These are phyloP conservation scores for Drosophila histrio DNA, from an alignment of 2,888 invertebrate genomes.

Conservation along the genomic window DNA sequence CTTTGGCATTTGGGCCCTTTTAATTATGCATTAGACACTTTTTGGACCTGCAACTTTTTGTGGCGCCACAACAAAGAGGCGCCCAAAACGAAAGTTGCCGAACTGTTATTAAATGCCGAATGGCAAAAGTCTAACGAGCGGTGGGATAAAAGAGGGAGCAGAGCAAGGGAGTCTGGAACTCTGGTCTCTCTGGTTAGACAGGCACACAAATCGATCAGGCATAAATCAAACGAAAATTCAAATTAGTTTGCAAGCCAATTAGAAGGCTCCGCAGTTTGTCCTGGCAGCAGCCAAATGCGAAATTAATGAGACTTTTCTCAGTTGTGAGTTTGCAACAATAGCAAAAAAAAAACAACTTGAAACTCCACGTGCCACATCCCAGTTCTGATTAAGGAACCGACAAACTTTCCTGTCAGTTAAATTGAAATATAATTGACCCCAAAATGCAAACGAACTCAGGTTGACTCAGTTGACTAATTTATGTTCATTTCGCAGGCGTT, in stretches of 20 bases:
- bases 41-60: constrained; percentile 26
- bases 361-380: not conserved
- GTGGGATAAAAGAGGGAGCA: too few species aligned
- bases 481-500: constrained; percentile 61
- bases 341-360: not conserved
- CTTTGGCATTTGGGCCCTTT: constrained; percentile 30
- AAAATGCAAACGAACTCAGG: constrained; percentile 10
- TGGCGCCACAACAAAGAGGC: constrained; percentile 45
- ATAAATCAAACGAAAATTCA: constrained; percentile 78
- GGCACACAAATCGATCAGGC: constrained; percentile 67
- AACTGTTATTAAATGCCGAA: constrained; percentile 59
- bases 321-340: not conserved
- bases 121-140: not conserved
- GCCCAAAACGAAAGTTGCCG: constrained; percentile 37
- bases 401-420: constrained; percentile 42
- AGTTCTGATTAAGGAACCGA: not conserved
- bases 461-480: constrained; percentile 66
- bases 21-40: constrained; percentile 69
- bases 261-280: constrained; percentile 38
- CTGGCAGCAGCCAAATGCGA: constrained; percentile 47
- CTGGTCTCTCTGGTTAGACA: not conserved
- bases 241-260: constrained; percentile 69
- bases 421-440: constrained; percentile 76
- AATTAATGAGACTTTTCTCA: constrained; percentile 57
- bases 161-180: not conserved